Evolutionary conservation across 2,113 vertebrate species (phyloP), one percentile per base, ranked within the genome.

Genomic region (Notiomystis cincta): DNA sequence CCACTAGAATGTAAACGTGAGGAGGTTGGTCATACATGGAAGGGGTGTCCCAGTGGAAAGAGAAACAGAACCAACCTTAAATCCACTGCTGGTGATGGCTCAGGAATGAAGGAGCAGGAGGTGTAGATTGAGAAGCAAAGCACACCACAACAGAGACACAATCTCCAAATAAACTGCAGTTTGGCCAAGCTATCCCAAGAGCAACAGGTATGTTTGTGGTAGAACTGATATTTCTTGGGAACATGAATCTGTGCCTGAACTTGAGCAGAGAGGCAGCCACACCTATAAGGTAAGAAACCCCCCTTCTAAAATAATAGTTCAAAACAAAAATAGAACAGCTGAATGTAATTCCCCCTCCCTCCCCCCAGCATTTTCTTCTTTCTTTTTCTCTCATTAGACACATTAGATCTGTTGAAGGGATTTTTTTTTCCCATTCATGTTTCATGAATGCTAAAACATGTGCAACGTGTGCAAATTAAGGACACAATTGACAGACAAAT

Each of bases 141-240:
- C 6, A 1, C 19, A 30, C 22, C 0, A 1, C 21, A 31, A 6
- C 1, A 71, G 57, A 75, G 21, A 51, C 35, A 13, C 1, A 0
- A 7, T 44, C 77, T 57, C 54, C 35, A 90, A 57, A 82, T 7
- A 27, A 82, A 17, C 24, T 70, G 24, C 51, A 71, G 58, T 73
- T 83, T 80, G 69, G 19, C 15, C 25, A 24, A 70, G 56, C 33
- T 56, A 7, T 40, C 58, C 45, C 42, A 57, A 71, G 25, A 89
- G 51, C 6, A 3, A 20, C 22, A 67, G n/a, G 17, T 77, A 11
- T 20, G 15, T 60, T 67, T 76, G 51, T 2, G 2, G 40, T n/a
- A 40, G 53, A 64, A 30, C 10, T 88, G 23, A 45, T 42, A 5
- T 51, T 72, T 82, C 54, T 75, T 65, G 48, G 48, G 62, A 61